These are phyloP conservation scores for Caenorhabditis sp. DNA, from an alignment of 2,888 invertebrate species.

Conservation along the genomic window DNA sequence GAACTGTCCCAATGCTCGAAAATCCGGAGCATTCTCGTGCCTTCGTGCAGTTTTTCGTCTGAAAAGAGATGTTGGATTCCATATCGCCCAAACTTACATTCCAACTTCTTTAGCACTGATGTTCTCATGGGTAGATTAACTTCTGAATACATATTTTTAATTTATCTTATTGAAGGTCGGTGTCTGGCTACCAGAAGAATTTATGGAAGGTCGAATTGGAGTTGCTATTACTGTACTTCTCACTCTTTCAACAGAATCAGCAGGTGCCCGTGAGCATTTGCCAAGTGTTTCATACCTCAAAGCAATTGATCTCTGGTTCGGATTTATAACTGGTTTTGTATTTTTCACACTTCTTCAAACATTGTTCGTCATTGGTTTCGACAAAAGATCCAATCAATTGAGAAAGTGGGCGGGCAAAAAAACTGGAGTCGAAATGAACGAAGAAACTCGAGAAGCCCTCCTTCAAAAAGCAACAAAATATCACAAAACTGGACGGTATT, in stretches of 20 bases:
- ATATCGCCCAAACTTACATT: constrained; percentile 69
- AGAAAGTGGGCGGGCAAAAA: constrained; percentile 67
- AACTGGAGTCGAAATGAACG: constrained; percentile 59
- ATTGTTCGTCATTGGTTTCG: constrained; percentile 70
- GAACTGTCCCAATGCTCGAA: constrained; percentile 56
- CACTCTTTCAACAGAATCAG: constrained; percentile 69
- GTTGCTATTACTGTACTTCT: constrained; percentile 70
- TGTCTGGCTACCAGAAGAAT: constrained; percentile 70
- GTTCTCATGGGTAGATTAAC: constrained; percentile 66
- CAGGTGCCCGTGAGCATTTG: constrained; percentile 69
- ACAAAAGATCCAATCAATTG: constrained; percentile 68
- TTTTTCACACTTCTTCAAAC: constrained; percentile 70
- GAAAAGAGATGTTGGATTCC: constrained; percentile 69
- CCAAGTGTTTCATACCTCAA: constrained; percentile 70
- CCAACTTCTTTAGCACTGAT: constrained; percentile 70
- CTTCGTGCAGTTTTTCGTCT: constrained; percentile 65
- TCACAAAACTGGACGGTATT: constrained; percentile 67
- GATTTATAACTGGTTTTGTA: constrained; percentile 70
- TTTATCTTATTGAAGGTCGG: constrained; percentile 59
- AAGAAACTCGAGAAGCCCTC: constrained; percentile 63
- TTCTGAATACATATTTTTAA: too few species aligned
- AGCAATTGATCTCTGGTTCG: constrained; percentile 71
- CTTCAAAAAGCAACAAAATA: constrained; percentile 64
- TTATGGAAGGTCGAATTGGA: constrained; percentile 70
- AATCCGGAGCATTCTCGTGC: constrained; percentile 54